These are phyloP conservation scores for Charina bottae DNA, from an alignment of 2,113 vertebrate species.

Conservation along the genomic window DNA sequence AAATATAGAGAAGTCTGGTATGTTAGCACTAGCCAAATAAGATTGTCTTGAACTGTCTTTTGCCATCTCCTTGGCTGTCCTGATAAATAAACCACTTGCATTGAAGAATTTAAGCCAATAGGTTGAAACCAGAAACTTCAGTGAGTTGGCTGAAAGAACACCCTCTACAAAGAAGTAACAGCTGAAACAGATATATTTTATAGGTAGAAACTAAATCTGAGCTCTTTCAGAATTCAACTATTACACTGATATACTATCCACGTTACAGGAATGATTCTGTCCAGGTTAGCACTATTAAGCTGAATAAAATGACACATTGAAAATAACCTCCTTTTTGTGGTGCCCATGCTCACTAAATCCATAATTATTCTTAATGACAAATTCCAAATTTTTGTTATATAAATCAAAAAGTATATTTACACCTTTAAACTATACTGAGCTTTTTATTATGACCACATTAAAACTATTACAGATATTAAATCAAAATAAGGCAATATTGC, in stretches of 20 bases:
- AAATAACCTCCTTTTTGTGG: background rate
- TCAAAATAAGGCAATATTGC: background rate
- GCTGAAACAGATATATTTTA: slow-evolving; percentile 13
- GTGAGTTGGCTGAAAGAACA: slow-evolving; percentile 15
- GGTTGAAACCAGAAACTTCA: background rate
- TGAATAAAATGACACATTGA: background rate
- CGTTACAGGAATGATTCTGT: background rate
- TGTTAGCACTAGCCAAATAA: slow-evolving; percentile 43
- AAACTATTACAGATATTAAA: background rate
- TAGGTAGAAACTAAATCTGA: slow-evolving; percentile 1
- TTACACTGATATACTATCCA: slow-evolving; percentile 30
- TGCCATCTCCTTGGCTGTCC: slow-evolving; percentile 46
- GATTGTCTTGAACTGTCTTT: slow-evolving; percentile 53
- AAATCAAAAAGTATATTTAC: background rate
- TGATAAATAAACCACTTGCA: background rate
- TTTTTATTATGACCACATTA: background rate
- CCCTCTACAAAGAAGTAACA: slow-evolving; percentile 25
- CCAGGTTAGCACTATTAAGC: background rate
- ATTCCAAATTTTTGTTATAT: background rate
- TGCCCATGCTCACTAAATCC: background rate
- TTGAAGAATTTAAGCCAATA: background rate
- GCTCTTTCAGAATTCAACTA: slow-evolving; percentile 38
- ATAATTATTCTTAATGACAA: background rate
- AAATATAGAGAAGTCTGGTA: slow-evolving; percentile 59
- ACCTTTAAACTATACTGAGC: background rate